Percentiles rank a stretch among this genome's conserved stretches.
Evolutionary conservation across 2,113 vertebrate species (phyloP).

Genomic region (Capreolus pygargus): DNA sequence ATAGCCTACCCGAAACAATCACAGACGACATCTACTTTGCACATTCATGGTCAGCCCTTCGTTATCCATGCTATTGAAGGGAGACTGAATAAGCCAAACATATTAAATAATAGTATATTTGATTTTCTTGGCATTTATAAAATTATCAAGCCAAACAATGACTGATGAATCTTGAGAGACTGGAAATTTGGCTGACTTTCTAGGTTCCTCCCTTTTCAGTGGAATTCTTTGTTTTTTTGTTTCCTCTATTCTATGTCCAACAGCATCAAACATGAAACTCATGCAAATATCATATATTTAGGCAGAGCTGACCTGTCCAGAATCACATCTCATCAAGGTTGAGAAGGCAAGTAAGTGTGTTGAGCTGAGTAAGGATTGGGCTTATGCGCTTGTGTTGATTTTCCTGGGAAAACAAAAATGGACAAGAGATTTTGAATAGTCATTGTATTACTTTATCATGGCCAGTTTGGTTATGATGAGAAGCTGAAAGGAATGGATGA

Average conservation of each 20-base stretch:
- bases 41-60: not conserved
- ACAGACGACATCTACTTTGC: not conserved
- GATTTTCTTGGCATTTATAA: slow-evolving; percentile 64
- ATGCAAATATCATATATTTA: not conserved
- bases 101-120: slow-evolving; percentile 52
- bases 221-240: slow-evolving; percentile 45
- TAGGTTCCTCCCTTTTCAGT: slow-evolving; percentile 61
- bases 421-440: not conserved
- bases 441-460: not conserved
- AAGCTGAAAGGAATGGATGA: not conserved
- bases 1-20: not conserved
- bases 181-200: slow-evolving; percentile 63
- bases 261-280: slow-evolving; percentile 25
- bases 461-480: not conserved
- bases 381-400: not conserved
- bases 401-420: slow-evolving; percentile 16
- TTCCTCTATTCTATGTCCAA: not conserved
- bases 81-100: slow-evolving; percentile 16
- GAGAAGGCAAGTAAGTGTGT: slow-evolving; percentile 8
- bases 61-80: slow-evolving; percentile 14
- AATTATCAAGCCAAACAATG: slow-evolving; percentile 64
- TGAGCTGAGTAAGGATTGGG: not conserved
- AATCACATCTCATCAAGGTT: not conserved
- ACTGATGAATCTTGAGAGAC: slow-evolving; percentile 52
- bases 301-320: not conserved